These are phyloP conservation scores for Caenorhabditis sp. DNA, from an alignment of 2,888 invertebrate species.

Conservation along the genomic window DNA sequence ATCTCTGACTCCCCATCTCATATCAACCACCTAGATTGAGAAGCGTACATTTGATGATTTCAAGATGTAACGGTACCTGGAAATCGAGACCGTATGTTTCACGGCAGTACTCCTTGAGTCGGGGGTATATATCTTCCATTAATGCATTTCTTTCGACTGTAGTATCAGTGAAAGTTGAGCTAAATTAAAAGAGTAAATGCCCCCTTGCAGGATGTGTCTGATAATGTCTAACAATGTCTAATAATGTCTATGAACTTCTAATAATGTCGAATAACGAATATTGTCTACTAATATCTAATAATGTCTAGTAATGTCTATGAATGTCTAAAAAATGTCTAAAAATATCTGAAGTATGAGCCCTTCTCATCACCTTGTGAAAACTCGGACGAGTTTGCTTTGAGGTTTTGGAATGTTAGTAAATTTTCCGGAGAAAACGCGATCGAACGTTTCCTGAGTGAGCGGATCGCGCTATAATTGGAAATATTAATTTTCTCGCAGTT, in stretches of 20 bases:
- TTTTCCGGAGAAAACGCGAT: conserved; percentile 91
- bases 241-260: too few relatives aligned
- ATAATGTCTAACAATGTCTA: not conserved
- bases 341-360: not conserved
- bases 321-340: too few relatives aligned
- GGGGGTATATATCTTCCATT: conserved; percentile 97
- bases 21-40: conserved; percentile 91
- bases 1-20: conserved; percentile 98
- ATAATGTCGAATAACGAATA: not conserved
- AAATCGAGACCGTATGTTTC: conserved; percentile 98
- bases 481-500: not conserved
- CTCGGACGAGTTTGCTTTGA: conserved; percentile 96
- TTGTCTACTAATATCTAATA: not conserved
- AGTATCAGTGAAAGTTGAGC: conserved; percentile 96
- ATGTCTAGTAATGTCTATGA: too few relatives aligned
- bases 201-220: not conserved
- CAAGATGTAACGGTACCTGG: conserved; percentile 85
- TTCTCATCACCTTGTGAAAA: conserved; percentile 95
- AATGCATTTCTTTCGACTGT: conserved; percentile 96
- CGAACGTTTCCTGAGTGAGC: conserved; percentile 81
- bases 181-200: not conserved
- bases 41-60: not conserved
- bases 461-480: conserved; percentile 39
- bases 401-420: conserved; percentile 92
- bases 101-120: conserved; percentile 93